Base-by-base conservation (phyloP, 2,888 invertebrate species). In the Cephus rjabovi region DNA sequence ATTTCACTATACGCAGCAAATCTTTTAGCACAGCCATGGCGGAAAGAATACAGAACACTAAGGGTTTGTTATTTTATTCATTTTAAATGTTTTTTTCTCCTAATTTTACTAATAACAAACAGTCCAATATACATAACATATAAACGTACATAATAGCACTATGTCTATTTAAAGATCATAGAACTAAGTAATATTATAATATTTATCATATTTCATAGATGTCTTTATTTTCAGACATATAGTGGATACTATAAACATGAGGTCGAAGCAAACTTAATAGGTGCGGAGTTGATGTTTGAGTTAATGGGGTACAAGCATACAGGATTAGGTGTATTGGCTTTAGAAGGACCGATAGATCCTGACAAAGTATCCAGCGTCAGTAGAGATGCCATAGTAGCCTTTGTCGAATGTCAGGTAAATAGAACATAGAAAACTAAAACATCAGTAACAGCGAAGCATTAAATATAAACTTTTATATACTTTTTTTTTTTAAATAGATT, bases 241-340 rank as follows among this genome's bases (percentile, higher is more conserved):
- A 95, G 96, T 82, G 98, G 98, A 12, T 97, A 96, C 92, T 98
- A 95, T 92, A 96, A 97, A 88, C 97, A 98, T 90, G 96, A 97
- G 89, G 95, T 98, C 71, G 96, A 96, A 86, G 95, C 96, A 3
- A 96, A 97, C 90, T 93, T 98, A 87, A 93, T 95, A 34, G 96
- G 96, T 76, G 96, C 96, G 1, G 96, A 97, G 89, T 92, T 94
- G 75, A 93, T 98, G 88, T 95, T 98, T 79, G 94, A 95, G 86
- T 94, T 95, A 79, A 96, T 98, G 96, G 98, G 97, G 0, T 98
- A 98, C 90, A 94, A 94, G 79, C 92, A 94, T 71, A 90, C 91
- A 35, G 94, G 94, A 73, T 91, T 93, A 79, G 93, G 94, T 78
- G 91, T 95, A 74, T 91, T 95, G 81, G 92, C 94, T 69, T 92